phyloP scores from a whole-genome alignment of 2,888 invertebrate species.

The Athrips mouffetella region DNA sequence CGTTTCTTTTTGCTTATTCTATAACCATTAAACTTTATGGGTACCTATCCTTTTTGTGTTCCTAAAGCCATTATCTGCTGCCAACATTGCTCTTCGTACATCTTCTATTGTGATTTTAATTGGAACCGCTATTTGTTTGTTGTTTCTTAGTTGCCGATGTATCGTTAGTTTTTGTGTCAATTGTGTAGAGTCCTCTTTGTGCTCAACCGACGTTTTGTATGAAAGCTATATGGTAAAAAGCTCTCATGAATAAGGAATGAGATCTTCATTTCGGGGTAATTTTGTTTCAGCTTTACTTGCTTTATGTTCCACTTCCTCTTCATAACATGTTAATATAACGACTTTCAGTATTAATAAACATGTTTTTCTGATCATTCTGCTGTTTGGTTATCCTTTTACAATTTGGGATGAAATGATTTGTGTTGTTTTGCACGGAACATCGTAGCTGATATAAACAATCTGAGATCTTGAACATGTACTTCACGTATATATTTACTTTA shows the following conservation, averaged over 20 bases:
- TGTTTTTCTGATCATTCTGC: too few species aligned
- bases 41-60: conserved; percentile 39
- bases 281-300: neutral
- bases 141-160: conserved; percentile 21
- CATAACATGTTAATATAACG: neutral
- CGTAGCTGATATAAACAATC: too few species aligned
- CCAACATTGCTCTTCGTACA: conserved; percentile 24
- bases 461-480: too few species aligned
- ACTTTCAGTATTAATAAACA: too few species aligned
- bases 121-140: conserved; percentile 26
- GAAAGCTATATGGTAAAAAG: conserved; percentile 5
- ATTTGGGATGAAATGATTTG: too few species aligned
- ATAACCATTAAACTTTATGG: conserved; percentile 37
- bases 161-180: conserved; percentile 5
- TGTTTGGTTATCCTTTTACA: too few species aligned
- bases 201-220: conserved; percentile 10
- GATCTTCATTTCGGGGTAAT: neutral
- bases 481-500: too few species aligned
- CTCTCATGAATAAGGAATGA: conserved; percentile 9
- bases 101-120: conserved; percentile 32
- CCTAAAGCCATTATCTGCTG: conserved; percentile 34
- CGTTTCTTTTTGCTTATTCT: conserved; percentile 36
- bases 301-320: neutral
- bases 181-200: conserved; percentile 12
- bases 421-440: too few species aligned